These are phyloP conservation scores for Nipponacmea schrenckii DNA, from an alignment of 2,888 invertebrate genomes.

Conservation along the genomic window DNA sequence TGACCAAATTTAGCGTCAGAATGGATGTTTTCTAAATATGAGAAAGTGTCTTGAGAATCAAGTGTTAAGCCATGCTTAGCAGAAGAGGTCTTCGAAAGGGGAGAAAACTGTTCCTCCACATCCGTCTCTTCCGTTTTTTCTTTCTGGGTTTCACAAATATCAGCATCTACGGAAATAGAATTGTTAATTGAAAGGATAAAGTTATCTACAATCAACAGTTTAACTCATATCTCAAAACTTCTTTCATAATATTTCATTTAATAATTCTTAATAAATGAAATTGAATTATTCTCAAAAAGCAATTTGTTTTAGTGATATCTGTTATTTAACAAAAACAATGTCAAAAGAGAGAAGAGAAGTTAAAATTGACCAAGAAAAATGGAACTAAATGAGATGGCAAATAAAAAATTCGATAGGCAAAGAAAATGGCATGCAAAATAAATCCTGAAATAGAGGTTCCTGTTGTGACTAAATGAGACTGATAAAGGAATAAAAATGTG, in stretches of 20 bases:
- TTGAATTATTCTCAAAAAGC: too few relatives aligned
- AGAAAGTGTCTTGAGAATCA: constrained; percentile 30
- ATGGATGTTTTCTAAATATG: constrained; percentile 24
- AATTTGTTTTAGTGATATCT: too few relatives aligned
- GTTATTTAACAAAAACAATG: too few relatives aligned
- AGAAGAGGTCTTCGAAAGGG: constrained; percentile 48
- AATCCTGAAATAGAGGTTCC: constrained; percentile 17
- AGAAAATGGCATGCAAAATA: constrained; percentile 32
- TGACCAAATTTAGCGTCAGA: constrained; percentile 21
- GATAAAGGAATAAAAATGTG: constrained; percentile 9
- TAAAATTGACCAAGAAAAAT: background rate
- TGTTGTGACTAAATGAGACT: background rate
- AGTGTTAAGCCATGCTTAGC: constrained; percentile 63
- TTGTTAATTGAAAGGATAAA: constrained; percentile 21
- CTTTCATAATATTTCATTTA: too few relatives aligned
- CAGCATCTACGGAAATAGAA: constrained; percentile 46
- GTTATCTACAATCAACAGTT: constrained; percentile 11
- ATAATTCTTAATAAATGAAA: too few relatives aligned
- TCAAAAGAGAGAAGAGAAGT: too few relatives aligned
- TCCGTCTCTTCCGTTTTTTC: constrained; percentile 65
- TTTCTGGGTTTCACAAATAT: constrained; percentile 51
- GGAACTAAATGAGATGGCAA: constrained; percentile 5
- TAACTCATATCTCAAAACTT: background rate
- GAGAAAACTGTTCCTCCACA: constrained; percentile 62
- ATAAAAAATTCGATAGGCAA: constrained; percentile 19